Evolutionary conservation across 2,888 invertebrate species (phyloP), one percentile per base, ranked within the genome.

Genomic region (Emmelina monodactyla): DNA sequence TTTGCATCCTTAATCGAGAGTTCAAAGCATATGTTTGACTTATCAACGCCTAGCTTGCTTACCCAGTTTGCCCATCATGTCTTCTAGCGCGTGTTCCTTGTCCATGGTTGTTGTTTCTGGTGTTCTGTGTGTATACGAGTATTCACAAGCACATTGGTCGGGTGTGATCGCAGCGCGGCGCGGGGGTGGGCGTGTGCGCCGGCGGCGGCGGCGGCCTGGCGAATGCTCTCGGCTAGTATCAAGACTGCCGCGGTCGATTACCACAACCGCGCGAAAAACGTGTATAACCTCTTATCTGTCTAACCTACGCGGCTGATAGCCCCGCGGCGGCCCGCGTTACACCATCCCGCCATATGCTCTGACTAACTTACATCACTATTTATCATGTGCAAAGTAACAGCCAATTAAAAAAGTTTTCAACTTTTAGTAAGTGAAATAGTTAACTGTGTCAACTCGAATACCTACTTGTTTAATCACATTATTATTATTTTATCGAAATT

Each of bases 11-110:
- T 3, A 25, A 25, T 25, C n/a, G 6, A 10, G 11, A 25, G n/a
- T 25, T 25, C 3, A 10, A 25, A 25, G 25, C 64, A 68, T 66
- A 69, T 67, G 69, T 49, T 62, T 25, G 25, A 25, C 9, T 25
- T 4, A n/a, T 25, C n/a, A 11, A 9, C n/a, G 25, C 6, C 19
- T 25, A 25, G 25, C 6, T 9, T 25, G 11, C 79, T 83, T 51
- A 86, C 86, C 86, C 51, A 86, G 66, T 59, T 85, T 84, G 50
- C 83, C 84, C 86, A 86, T 86, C 59, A 86, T 81, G 48, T 85
- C 85, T 55, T 86, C 86, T 36, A 86, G 56, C 16, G 85, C 84
- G 52, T 75, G 81, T 67, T 85, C 85, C 58, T 84, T 83, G 53
- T 85, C 85, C 85, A 85, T 85, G 57, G 33, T 65, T 46, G 1